A percentile compares a stretch with the other conserved stretches of the same genome.
Evolutionary conservation across 2,113 vertebrate species (phyloP).

Genomic region (Lampris incognitus): DNA sequence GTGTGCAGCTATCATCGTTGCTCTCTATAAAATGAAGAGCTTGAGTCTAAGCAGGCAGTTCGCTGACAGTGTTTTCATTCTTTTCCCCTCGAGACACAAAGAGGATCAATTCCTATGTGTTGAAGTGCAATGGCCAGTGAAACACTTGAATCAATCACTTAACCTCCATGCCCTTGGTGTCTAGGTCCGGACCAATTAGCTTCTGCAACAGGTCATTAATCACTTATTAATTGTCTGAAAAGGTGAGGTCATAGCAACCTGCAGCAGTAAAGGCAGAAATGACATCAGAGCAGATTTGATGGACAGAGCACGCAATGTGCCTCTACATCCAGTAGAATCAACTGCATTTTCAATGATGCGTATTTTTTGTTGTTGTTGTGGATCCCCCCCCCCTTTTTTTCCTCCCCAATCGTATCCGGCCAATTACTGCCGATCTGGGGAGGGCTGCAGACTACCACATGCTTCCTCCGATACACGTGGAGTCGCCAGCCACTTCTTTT

Average conservation of each 20-base stretch:
- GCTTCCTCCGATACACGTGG: too few relatives aligned
- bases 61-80: constrained; percentile 21
- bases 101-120: neutral
- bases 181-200: constrained; percentile 42
- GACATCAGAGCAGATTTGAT: neutral
- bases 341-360: neutral
- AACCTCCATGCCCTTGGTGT: constrained; percentile 16
- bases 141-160: constrained; percentile 37
- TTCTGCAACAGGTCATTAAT: constrained; percentile 32
- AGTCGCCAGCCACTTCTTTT: too few relatives aligned
- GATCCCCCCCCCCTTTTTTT: too few relatives aligned
- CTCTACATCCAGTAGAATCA: neutral
- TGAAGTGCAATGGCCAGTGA: constrained; percentile 14
- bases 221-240: constrained; percentile 27
- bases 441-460: too few relatives aligned
- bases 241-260: constrained; percentile 7
- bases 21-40: constrained; percentile 17
- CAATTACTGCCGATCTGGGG: too few relatives aligned
- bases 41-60: neutral
- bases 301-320: neutral
- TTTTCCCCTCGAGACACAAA: constrained; percentile 21
- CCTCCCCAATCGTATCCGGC: too few relatives aligned
- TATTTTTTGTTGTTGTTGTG: neutral
- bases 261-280: constrained; percentile 12
- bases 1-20: neutral